Evolutionary conservation across 2,797 vertebrate genomes (phyloP).

Genomic region (Notolabrus celidotus): DNA sequence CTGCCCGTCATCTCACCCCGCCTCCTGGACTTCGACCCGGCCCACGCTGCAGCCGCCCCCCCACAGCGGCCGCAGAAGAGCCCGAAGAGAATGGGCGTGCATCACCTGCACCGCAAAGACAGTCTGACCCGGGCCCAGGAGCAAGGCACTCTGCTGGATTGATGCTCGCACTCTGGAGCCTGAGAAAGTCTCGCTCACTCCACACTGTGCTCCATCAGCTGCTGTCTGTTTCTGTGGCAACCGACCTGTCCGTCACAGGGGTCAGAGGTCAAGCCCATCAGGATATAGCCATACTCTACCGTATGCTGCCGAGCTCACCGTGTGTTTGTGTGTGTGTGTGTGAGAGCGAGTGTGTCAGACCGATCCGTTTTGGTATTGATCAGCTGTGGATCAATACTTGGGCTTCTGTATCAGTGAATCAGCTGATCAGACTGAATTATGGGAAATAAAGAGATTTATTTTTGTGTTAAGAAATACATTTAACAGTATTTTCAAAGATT

Average conservation of each 20-base stretch:
- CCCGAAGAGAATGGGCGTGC: slow-evolving; percentile 97
- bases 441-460: slow-evolving; percentile 11
- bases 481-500: slow-evolving; percentile 3
- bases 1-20: slow-evolving; percentile 77
- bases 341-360: slow-evolving; percentile 1
- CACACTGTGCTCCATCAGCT: slow-evolving; percentile 44
- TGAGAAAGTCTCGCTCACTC: not conserved
- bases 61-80: slow-evolving; percentile 89
- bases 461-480: slow-evolving; percentile 4
- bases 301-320: slow-evolving; percentile 37
- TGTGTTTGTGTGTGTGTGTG: slow-evolving; percentile 11
- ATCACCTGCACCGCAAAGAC: slow-evolving; percentile 97
- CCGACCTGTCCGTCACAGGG: slow-evolving; percentile 22
- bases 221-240: slow-evolving; percentile 31
- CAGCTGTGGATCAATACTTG: slow-evolving; percentile 2
- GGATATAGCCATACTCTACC: slow-evolving; percentile 81
- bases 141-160: slow-evolving; percentile 95
- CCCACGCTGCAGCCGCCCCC: slow-evolving; percentile 29
- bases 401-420: slow-evolving; percentile 7
- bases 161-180: slow-evolving; percentile 53
- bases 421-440: slow-evolving; percentile 2
- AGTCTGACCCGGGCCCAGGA: slow-evolving; percentile 96
- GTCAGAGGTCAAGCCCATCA: slow-evolving; percentile 57
- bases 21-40: slow-evolving; percentile 77
- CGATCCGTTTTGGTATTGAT: slow-evolving; percentile 4